Base-by-base conservation (phyloP, 2,797 vertebrate species). In the Synanceia verrucosa region DNA sequence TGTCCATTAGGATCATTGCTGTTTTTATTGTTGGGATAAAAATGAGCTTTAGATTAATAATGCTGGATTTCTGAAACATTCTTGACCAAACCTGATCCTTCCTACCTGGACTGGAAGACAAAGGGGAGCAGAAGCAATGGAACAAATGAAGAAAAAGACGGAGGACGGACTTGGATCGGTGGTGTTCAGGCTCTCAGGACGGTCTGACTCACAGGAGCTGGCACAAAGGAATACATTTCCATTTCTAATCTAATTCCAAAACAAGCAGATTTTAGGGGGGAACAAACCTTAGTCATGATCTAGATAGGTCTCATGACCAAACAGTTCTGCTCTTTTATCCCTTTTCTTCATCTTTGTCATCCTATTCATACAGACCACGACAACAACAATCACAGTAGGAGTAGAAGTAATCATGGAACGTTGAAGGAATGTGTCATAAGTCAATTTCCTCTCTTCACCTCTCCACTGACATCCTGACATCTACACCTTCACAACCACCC, bases 371-470 rank as follows among this genome's bases (percentile, higher is more conserved):
- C 1, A 48, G 36, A 0, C 53, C 21, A 23, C 43, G 53, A 55
- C 23, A 9, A 57, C 41, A 41, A 58, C 33, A 13, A 21, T 18
- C 37, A 24, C 21, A 16, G 23, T 28, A n/a, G 53, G 26, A 65
- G 64, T 48, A 48, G 65, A 23, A 21, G 64, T 23, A 31, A 51
- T 19, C 26, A 51, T 31, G 1, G 1, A 24, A 24, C 1, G 36
- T 64, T 55, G 62, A 53, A 47, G 48, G 51, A 74, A 76, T 7
- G 14, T 37, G 24, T 51, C 37, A 14, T n/a, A 77, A 79, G 70
- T 72, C 34, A 52, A 79, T 75, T 88, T 86, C 73, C 75, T 76
- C 59, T 73, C n/a, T 57, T 79, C 74, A 85, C 78, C 72, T 70
- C 72, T 62, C 16, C n/a, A 60, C 51, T 26, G 66, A 71, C 72